phyloP scores from a whole-genome alignment of 30 jellyfish, hydroid and myxozoan genomes.

The Hydra vulgaris region DNA sequence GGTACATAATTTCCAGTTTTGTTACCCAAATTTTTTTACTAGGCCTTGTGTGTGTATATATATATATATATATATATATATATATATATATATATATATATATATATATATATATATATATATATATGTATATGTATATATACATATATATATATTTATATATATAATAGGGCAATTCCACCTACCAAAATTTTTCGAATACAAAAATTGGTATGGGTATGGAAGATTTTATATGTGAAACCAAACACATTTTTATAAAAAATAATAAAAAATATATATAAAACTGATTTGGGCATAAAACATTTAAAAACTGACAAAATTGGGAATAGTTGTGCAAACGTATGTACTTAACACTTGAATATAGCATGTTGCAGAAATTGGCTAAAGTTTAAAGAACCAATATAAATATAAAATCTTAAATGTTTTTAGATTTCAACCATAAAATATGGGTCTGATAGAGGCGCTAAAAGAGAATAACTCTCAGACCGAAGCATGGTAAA shows the following conservation, averaged over 20 bases:
- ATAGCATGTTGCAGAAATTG: not conserved
- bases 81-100: not conserved
- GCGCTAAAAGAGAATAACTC: not conserved
- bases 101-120: not conserved
- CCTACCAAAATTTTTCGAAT: not conserved
- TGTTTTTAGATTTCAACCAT: not conserved
- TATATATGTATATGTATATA: not conserved
- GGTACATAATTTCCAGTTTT: constrained; percentile 38
- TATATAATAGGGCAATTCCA: not conserved
- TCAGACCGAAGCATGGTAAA: not conserved
- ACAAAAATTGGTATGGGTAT: not conserved
- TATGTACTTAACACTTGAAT: not conserved
- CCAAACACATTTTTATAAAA: not conserved
- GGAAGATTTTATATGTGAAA: not conserved
- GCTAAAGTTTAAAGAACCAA: not conserved
- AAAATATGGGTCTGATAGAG: not conserved
- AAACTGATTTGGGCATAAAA: not conserved
- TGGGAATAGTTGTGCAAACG: not conserved
- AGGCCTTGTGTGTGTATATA: not conserved
- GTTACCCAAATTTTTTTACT: not conserved
- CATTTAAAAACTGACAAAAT: not conserved
- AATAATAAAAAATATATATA: too few relatives aligned
- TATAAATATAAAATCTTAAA: not conserved
- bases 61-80: not conserved
- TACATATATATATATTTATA: not conserved